Evolutionary conservation across 2,113 vertebrate species (phyloP).

Genomic region (Forbesichthys agassizii): DNA sequence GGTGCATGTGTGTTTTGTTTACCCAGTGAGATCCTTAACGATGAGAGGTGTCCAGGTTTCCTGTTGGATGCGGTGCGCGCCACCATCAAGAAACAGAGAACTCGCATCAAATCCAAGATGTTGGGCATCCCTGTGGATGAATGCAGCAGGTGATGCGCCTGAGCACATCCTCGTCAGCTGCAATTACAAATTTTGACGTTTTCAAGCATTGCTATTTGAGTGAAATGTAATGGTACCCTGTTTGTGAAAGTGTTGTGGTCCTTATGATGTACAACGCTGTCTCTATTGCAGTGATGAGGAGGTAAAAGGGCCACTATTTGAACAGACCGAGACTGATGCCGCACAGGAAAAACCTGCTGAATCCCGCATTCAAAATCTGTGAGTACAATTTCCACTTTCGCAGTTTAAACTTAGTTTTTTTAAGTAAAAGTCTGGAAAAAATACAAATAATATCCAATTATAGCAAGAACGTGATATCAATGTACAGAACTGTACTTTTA

Average conservation of each 20-base stretch:
- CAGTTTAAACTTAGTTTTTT: too few relatives aligned
- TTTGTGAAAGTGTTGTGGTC: neutral
- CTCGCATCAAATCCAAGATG: constrained; percentile 95
- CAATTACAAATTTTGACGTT: neutral
- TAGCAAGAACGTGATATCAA: neutral
- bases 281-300: constrained; percentile 83
- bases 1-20: neutral
- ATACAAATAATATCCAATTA: neutral
- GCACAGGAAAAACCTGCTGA: constrained; percentile 75
- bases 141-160: constrained; percentile 80
- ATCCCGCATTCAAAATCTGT: constrained; percentile 90
- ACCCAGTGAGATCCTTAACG: constrained; percentile 87
- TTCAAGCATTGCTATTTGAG: too few relatives aligned
- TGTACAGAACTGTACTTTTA: neutral
- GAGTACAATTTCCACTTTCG: constrained; percentile 64
- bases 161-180: neutral
- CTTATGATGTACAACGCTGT: neutral
- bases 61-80: constrained; percentile 86
- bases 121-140: constrained; percentile 83
- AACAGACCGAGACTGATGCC: constrained; percentile 62
- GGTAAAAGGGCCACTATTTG: constrained; percentile 74
- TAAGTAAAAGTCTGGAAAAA: neutral
- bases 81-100: constrained; percentile 85
- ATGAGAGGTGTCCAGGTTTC: constrained; percentile 85
- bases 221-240: neutral